These are phyloP conservation scores for Lasioglossum baleicum DNA, from an alignment of 1,140 invertebrate species.

Conservation along the genomic window DNA sequence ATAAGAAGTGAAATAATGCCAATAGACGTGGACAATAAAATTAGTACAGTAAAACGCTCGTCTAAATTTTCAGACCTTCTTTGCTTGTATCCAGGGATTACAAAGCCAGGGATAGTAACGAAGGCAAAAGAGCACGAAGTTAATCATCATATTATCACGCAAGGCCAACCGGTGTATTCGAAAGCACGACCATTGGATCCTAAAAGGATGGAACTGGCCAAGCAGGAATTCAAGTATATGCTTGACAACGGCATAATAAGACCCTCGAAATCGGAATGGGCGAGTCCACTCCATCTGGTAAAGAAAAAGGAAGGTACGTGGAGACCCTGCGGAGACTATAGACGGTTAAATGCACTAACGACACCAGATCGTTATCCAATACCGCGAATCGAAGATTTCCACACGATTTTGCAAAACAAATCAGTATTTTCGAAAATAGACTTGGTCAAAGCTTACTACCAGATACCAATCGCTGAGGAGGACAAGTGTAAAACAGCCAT, in stretches of 20 bases:
- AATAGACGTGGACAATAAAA: not conserved
- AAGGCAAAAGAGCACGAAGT: not conserved
- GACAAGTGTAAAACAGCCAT: not conserved
- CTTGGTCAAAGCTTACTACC: too few relatives aligned
- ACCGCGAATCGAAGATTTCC: not conserved
- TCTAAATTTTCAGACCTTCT: not conserved
- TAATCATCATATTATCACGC: not conserved
- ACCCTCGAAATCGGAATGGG: not conserved
- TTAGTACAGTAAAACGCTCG: not conserved
- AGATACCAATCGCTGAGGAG: too few relatives aligned
- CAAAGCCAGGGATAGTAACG: too few relatives aligned
- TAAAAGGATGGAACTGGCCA: not conserved
- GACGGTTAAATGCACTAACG: not conserved
- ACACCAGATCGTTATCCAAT: not conserved
- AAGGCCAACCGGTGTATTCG: not conserved
- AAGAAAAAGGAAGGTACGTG: not conserved
- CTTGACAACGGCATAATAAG: not conserved
- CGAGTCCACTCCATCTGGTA: too few relatives aligned
- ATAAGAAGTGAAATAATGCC: not conserved
- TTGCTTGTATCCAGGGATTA: not conserved
- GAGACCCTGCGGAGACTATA: not conserved
- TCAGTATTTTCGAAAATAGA: too few relatives aligned
- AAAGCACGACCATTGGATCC: not conserved
- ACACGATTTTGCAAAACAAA: not conserved
- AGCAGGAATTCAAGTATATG: slow-evolving; percentile 4